A percentile compares a stretch with the other conserved stretches of the same genome.
Conservation (phyloP, 2,113 vertebrate species). For the Stigmatopora nigra region DNA sequence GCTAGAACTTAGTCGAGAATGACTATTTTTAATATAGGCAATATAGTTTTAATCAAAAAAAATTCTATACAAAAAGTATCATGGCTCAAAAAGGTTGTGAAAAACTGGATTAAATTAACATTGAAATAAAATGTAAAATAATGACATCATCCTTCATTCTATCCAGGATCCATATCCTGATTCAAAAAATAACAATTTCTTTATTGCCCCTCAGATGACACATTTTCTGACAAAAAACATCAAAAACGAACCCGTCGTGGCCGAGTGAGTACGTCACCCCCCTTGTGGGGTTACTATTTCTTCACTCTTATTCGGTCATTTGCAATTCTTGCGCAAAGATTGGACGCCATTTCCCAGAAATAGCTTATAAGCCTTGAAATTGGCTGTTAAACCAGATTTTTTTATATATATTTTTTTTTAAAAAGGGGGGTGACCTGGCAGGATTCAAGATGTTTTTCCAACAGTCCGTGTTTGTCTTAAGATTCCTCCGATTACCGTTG, state of each 20-base stretch:
- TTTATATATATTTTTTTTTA: neutral
- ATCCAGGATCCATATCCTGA: neutral
- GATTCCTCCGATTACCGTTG: constrained; percentile 30
- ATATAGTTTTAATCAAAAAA: too few relatives aligned
- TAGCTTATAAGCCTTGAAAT: neutral
- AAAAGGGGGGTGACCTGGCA: neutral
- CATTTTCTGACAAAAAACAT: neutral
- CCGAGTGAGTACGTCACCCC: neutral
- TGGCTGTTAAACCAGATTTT: neutral
- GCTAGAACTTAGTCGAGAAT: too few relatives aligned
- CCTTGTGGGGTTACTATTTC: neutral
- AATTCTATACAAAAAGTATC: too few relatives aligned
- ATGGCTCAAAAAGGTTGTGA: too few relatives aligned
- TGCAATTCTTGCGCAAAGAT: neutral
- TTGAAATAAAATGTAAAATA: too few relatives aligned
- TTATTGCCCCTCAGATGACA: neutral
- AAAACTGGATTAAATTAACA: too few relatives aligned
- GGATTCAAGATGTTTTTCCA: neutral
- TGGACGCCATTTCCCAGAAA: neutral
- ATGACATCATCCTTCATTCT: neutral
- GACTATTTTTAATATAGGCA: too few relatives aligned
- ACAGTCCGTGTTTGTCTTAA: constrained; percentile 22
- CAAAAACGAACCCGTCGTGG: neutral
- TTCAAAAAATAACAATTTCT: neutral
- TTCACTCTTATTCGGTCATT: neutral